phyloP scores from a whole-genome alignment of 2,888 invertebrate species.

The Cecidostiba fungosa region DNA sequence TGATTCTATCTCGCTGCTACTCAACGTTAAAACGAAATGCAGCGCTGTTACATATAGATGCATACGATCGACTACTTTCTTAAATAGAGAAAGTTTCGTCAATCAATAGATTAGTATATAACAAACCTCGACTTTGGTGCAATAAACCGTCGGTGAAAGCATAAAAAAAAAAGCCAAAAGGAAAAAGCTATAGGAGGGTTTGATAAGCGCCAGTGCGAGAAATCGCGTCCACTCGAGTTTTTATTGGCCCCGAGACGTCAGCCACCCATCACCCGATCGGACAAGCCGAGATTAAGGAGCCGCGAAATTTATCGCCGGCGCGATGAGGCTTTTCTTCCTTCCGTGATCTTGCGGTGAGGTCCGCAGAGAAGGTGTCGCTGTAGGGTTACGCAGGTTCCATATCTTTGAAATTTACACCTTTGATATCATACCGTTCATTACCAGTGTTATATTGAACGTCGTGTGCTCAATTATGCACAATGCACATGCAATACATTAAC shows the following conservation, averaged over 20 bases:
- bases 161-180: background rate
- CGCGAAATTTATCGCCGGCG: background rate
- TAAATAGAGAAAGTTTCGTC: too few species aligned
- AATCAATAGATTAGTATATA: background rate
- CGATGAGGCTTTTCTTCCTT: background rate
- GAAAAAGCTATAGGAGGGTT: background rate
- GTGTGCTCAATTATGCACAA: too few species aligned
- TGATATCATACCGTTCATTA: too few species aligned
- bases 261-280: conserved; percentile 43
- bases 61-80: too few species aligned
- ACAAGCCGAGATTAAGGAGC: conserved; percentile 40
- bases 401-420: too few species aligned
- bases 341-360: background rate
- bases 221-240: conserved; percentile 45
- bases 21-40: background rate
- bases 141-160: background rate
- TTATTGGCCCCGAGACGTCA: conserved; percentile 42
- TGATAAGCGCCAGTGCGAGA: conserved; percentile 19
- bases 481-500: too few species aligned
- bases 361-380: background rate
- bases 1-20: background rate
- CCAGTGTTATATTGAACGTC: too few species aligned
- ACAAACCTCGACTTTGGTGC: background rate
- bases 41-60: background rate
- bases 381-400: too few species aligned